Percentiles rank a stretch among this genome's conserved stretches.
Evolutionary conservation across 92 coral and sea anemone genomes (phyloP).

Genomic region (Porites evermanni): DNA sequence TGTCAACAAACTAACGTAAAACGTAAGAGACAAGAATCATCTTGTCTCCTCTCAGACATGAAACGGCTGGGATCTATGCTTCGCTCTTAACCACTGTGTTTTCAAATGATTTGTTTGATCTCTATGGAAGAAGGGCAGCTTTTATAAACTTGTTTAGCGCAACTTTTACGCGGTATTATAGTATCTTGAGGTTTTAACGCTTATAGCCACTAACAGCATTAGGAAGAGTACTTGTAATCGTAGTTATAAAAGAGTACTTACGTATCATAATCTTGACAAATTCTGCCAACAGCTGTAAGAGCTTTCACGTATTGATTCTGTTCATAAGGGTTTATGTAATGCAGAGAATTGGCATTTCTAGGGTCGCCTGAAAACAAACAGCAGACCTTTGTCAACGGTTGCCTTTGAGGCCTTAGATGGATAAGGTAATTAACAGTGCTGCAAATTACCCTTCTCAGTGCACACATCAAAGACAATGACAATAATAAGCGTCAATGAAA

Average conservation of each 20-base stretch:
- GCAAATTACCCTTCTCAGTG: not conserved
- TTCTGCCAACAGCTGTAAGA: conserved; percentile 85
- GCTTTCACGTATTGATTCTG: conserved; percentile 93
- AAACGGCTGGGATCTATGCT: no score
- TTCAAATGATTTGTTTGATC: no score
- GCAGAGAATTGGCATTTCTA: conserved; percentile 83
- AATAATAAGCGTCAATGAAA: not conserved
- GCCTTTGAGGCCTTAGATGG: not conserved
- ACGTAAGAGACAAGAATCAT: no score
- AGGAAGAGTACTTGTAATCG: not conserved
- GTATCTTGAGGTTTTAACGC: not conserved
- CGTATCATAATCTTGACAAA: conserved; percentile 97
- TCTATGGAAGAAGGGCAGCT: no score
- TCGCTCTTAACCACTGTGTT: no score
- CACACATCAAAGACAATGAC: not conserved
- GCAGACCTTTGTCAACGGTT: not conserved
- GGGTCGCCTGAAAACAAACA: conserved; percentile 81
- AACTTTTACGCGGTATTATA: no score
- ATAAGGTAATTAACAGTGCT: not conserved
- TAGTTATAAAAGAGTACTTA: conserved; percentile 44
- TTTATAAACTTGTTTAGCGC: no score
- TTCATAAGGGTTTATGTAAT: conserved; percentile 92
- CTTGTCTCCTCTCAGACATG: no score
- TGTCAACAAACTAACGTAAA: no score
- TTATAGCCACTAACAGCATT: not conserved